Evolutionary conservation across 2,113 vertebrate species (phyloP).

Genomic region (Daphoenositta chrysoptera): DNA sequence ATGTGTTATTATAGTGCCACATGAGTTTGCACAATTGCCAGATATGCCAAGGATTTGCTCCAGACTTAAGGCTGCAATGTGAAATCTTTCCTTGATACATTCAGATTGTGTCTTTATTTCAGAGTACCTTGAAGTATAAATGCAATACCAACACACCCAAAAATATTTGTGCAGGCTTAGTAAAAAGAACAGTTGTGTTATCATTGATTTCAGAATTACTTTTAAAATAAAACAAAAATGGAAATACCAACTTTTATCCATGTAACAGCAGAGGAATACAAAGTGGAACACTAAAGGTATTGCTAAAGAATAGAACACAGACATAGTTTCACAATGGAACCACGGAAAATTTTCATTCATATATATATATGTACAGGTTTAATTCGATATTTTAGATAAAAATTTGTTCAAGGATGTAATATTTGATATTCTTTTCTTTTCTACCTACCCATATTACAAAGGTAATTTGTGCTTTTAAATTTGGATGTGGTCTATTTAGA

Average conservation of each 20-base stretch:
- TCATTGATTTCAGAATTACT: neutral
- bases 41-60: conserved; percentile 28
- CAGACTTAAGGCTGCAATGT: neutral
- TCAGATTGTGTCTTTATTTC: conserved; percentile 12
- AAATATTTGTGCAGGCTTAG: neutral
- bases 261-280: neutral
- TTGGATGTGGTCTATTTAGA: neutral
- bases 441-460: neutral
- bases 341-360: neutral
- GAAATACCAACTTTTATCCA: neutral
- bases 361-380: neutral
- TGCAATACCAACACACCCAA: neutral
- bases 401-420: neutral
- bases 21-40: conserved; percentile 18
- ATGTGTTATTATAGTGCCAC: neutral
- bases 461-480: neutral
- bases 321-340: neutral
- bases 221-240: neutral
- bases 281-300: neutral
- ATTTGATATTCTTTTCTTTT: neutral
- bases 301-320: neutral
- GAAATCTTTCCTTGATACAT: neutral
- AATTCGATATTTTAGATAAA: neutral
- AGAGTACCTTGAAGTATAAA: neutral
- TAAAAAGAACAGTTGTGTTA: neutral